Conservation (phyloP, 2,113 vertebrate genomes). For the Psittacula cyanocephala region DNA sequence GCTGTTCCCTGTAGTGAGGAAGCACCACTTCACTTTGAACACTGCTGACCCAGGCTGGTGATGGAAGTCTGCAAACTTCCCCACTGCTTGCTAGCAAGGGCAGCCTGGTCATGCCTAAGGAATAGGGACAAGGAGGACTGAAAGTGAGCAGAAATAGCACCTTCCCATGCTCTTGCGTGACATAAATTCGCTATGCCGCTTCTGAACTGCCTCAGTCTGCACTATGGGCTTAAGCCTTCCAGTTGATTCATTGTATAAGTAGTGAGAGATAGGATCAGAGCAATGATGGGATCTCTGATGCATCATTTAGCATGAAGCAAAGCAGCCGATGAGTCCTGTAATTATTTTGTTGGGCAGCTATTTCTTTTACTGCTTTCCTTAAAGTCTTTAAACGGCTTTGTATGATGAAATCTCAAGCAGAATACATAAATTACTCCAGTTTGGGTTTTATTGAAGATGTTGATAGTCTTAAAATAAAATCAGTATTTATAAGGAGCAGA, state of each 20-base stretch:
- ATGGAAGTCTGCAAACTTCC: neutral
- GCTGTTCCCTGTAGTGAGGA: neutral
- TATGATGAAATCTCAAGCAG: neutral
- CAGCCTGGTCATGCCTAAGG: neutral
- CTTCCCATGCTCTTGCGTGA: neutral
- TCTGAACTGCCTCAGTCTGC: neutral
- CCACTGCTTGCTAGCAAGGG: neutral
- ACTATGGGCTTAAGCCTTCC: neutral
- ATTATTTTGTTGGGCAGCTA: neutral
- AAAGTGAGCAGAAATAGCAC: neutral
- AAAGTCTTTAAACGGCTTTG: neutral
- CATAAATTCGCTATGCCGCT: neutral
- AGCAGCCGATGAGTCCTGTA: neutral
- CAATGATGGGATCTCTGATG: neutral
- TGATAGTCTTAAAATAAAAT: neutral
- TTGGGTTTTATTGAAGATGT: neutral
- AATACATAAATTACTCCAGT: neutral
- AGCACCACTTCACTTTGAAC: neutral
- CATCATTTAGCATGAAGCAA: neutral
- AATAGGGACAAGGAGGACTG: neutral
- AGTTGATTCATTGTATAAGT: neutral
- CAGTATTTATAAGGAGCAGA: neutral
- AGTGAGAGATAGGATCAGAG: neutral
- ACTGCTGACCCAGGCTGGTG: accelerated
- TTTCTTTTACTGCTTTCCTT: neutral